phyloP scores from a whole-genome alignment of 2,888 invertebrate species.

The Carabus problematicus region DNA sequence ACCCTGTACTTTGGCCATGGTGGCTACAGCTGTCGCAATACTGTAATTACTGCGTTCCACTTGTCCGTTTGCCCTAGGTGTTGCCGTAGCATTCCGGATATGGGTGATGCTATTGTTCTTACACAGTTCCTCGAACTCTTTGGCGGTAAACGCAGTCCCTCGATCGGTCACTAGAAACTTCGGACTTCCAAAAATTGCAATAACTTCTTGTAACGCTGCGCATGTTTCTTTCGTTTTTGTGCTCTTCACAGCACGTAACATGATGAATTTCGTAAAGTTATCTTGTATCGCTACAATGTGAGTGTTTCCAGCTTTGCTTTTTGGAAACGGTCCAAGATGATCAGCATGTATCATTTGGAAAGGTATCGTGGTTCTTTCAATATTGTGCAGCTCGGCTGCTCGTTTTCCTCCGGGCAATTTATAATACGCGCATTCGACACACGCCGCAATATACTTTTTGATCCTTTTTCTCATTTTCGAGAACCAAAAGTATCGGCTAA shows the following conservation, averaged over 20 bases:
- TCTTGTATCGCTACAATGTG: conserved; percentile 22
- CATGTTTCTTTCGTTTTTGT: conserved; percentile 25
- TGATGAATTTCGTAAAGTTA: conserved; percentile 30
- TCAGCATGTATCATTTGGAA: too few relatives aligned
- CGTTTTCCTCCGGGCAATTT: too few relatives aligned
- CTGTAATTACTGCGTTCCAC: conserved; percentile 20
- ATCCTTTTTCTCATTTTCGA: too few relatives aligned
- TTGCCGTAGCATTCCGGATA: conserved; percentile 29
- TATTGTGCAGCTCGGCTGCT: too few relatives aligned
- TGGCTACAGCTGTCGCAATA: conserved; percentile 16
- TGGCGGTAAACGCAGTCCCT: conserved; percentile 2
- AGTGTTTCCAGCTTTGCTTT: conserved; percentile 18
- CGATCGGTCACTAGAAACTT: conserved; percentile 7
- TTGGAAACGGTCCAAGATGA: conserved; percentile 29
- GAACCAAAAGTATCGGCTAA: conserved; percentile 42
- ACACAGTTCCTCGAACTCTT: conserved; percentile 14
- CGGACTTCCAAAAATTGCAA: conserved; percentile 20
- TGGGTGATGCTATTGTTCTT: conserved; percentile 2
- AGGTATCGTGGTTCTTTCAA: too few relatives aligned
- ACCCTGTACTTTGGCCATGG: not conserved
- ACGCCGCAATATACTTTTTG: too few relatives aligned
- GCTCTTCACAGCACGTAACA: conserved; percentile 27
- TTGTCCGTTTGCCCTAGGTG: conserved; percentile 24
- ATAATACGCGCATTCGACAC: too few relatives aligned
- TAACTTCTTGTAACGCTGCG: conserved; percentile 9